These are phyloP conservation scores for Drosophila saltans DNA, from an alignment of 1,140 invertebrate genomes.

Conservation along the genomic window DNA sequence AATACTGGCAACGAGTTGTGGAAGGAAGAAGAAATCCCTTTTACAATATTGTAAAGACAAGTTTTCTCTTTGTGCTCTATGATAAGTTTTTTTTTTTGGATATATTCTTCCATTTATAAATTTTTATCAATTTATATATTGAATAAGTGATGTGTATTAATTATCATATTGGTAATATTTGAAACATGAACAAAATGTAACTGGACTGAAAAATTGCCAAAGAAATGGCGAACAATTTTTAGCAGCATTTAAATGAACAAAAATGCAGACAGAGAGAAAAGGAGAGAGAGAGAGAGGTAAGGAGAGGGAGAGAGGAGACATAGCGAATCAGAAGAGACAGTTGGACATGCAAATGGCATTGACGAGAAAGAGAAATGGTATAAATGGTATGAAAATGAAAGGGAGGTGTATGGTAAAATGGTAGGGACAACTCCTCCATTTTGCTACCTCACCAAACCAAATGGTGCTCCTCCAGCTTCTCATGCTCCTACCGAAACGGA, in stretches of 20 bases:
- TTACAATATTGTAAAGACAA: too few species aligned
- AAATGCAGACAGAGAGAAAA: constrained; percentile 57
- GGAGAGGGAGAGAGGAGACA: not conserved
- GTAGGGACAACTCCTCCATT: not conserved
- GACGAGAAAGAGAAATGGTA: constrained; percentile 38
- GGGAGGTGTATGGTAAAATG: not conserved
- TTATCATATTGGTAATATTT: not conserved
- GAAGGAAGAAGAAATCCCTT: too few species aligned
- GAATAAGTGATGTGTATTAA: not conserved
- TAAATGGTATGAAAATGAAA: constrained; percentile 22
- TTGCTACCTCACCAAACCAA: not conserved
- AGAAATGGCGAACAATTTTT: constrained; percentile 42
- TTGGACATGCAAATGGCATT: constrained; percentile 75
- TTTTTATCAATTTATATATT: too few species aligned
- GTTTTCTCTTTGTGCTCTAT: too few species aligned
- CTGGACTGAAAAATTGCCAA: constrained; percentile 54
- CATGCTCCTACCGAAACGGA: not conserved
- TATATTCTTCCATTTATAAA: too few species aligned
- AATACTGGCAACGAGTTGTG: too few species aligned
- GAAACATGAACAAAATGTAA: constrained; percentile 19
- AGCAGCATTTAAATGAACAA: constrained; percentile 74
- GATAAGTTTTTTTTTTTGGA: too few species aligned
- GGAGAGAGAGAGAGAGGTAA: not conserved
- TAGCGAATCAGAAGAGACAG: constrained; percentile 40
- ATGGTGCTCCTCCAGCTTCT: constrained; percentile 13